phyloP scores from a whole-genome alignment of 2,113 vertebrate genomes.

The Corvus hawaiiensis region DNA sequence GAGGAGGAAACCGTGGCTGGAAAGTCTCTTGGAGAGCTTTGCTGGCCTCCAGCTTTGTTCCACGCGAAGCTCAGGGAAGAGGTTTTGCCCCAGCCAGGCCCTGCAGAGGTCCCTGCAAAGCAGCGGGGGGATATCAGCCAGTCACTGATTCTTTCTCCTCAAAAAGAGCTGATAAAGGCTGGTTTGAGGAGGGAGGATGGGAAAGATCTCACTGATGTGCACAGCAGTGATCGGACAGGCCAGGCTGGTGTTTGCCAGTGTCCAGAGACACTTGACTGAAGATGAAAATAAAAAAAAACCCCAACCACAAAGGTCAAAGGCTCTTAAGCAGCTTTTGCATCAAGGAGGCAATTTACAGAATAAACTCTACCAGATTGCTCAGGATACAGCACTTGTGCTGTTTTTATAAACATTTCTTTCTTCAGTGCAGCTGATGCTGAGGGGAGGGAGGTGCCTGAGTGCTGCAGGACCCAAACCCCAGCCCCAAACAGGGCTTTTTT shows the following conservation, averaged over 20 bases:
- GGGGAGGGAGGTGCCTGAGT: neutral
- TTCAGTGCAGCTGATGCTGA: neutral
- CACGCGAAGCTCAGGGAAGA: fast-evolving
- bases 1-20: neutral
- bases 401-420: neutral
- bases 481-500: neutral
- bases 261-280: neutral
- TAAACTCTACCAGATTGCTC: neutral
- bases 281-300: neutral
- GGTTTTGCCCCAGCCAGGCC: neutral
- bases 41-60: neutral
- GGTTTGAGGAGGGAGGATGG: neutral
- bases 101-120: neutral
- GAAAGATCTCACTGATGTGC: neutral
- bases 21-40: fast-evolving
- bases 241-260: neutral
- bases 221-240: neutral
- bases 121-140: neutral
- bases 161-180: neutral
- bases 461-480: neutral
- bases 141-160: fast-evolving
- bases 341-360: neutral
- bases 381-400: neutral
- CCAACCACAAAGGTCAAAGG: neutral
- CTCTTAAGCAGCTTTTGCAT: neutral